Evolutionary conservation across 2,113 vertebrate species (phyloP), one percentile per base, ranked within the genome.

Genomic region (Sinocyclocheilus anshuiensis): DNA sequence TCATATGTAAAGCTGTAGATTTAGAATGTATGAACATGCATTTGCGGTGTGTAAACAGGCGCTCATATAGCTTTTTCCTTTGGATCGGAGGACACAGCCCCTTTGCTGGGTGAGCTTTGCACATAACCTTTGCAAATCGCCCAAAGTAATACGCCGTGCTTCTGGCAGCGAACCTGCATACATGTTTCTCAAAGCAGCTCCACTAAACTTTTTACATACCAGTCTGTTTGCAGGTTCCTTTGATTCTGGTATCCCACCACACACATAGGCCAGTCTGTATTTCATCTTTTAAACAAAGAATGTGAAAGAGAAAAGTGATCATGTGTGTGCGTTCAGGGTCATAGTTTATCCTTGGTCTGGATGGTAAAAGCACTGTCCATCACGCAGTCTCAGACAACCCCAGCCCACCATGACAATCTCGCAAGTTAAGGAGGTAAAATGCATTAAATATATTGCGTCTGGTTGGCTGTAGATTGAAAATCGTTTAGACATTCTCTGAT

Each of bases 121-220:
- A 75, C 83, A 42, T 78, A 85, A 85, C 83, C 78, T 90, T 81
- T 78, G 86, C 85, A 87, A 82, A 85, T 87, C 36, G 78, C 85
- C 89, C 82, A 59, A 78, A 87, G 89, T 79, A 48, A 86, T 45
- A 61, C 65, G 18, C 48, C 53, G 22, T 16, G 65, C 76, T 85
- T 85, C 87, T 85, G 85, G 80, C 87, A 87, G 75, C 86, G 26
- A 83, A 86, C 89, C 48, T 48, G 88, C 86, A 89, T 89, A 86
- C 83, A 90, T 88, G 85, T 88, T 90, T 87, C 65, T 88, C 86
- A 88, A 90, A 88, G 76, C 74, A 67, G 67, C 82, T 75, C 69
- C 39, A 59, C 87, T 74, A 74, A 48, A 78, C 7, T 71, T 50
- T 4, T 33, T 77, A 77, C 42, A 63, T 88, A 83, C 83, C 59